phyloP scores from a whole-genome alignment of 1,140 invertebrate species.

The Drosophila setifemur region DNA sequence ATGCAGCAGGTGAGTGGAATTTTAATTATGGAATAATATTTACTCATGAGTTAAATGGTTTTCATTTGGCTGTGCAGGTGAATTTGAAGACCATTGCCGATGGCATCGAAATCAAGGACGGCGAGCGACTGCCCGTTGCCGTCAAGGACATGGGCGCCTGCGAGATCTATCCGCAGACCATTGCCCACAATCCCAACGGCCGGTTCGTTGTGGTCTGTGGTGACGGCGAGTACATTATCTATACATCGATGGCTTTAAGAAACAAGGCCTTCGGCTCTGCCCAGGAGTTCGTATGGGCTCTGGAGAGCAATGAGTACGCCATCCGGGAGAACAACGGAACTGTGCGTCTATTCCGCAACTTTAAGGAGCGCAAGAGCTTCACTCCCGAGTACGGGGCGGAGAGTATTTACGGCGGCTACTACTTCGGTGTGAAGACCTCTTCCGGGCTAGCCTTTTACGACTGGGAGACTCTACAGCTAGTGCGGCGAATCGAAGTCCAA shows the following conservation, averaged over 20 bases:
- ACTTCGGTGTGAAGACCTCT: conserved; percentile 96
- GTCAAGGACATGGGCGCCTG: conserved; percentile 99
- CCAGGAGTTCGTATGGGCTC: conserved; percentile 99
- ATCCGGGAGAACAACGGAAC: conserved; percentile 95
- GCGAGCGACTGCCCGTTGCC: conserved; percentile 94
- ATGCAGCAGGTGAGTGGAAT: conserved; percentile 95
- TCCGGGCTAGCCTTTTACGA: conserved; percentile 97
- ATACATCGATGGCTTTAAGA: conserved; percentile 98
- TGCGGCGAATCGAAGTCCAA: conserved; percentile 87
- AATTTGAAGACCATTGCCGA: conserved; percentile 83
- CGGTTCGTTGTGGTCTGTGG: conserved; percentile 99
- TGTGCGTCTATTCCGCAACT: conserved; percentile 98
- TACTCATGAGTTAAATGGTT: too few relatives aligned
- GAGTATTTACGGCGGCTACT: conserved; percentile 97
- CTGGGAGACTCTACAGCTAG: conserved; percentile 96
- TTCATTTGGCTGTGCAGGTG: conserved; percentile 84
- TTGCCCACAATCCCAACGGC: conserved; percentile 99
- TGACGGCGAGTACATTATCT: conserved; percentile 99
- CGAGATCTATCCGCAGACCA: conserved; percentile 99
- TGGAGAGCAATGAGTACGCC: conserved; percentile 97
- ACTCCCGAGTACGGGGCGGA: conserved; percentile 98
- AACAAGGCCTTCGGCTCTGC: conserved; percentile 99
- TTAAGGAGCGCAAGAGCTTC: conserved; percentile 97
- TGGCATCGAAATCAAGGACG: conserved; percentile 91
- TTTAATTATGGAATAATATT: too few relatives aligned